Evolutionary conservation across 2,888 invertebrate species (phyloP).

Genomic region (Lasius fuliginosus): DNA sequence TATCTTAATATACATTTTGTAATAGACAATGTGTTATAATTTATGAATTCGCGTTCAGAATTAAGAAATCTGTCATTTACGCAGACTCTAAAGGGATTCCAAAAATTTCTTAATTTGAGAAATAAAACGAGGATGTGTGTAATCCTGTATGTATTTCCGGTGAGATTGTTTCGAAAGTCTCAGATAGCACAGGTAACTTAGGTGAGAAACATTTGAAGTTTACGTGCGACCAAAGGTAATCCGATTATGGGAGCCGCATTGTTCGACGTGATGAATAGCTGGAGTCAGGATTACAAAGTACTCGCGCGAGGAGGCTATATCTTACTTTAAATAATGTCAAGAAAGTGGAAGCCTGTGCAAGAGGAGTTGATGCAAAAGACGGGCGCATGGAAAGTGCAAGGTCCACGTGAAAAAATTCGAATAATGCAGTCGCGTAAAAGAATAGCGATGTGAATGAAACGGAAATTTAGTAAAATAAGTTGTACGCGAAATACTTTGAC

Average conservation of each 20-base stretch:
- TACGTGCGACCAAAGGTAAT: not conserved
- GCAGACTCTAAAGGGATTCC: not conserved
- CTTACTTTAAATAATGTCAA: conserved; percentile 37
- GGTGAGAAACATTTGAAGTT: conserved; percentile 14
- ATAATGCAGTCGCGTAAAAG: not conserved
- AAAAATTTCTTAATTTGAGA: not conserved
- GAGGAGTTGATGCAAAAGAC: not conserved
- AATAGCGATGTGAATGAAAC: not conserved
- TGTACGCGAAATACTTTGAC: not conserved
- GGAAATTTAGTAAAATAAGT: not conserved
- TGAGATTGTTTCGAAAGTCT: conserved; percentile 1
- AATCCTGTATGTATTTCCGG: not conserved
- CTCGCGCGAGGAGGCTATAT: not conserved
- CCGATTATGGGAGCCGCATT: conserved; percentile 38
- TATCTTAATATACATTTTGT: not conserved
- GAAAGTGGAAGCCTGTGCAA: not conserved
- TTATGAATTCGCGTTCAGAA: not conserved
- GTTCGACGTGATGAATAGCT: conserved; percentile 35
- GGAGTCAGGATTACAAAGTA: conserved; percentile 39
- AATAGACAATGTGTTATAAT: not conserved
- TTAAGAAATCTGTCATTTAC: not conserved
- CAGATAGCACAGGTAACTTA: conserved; percentile 16
- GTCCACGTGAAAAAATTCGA: not conserved
- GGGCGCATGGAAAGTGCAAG: not conserved
- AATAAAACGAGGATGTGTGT: not conserved